Base-by-base conservation (phyloP, 2,113 vertebrate species). In the Oreochromis spilurus region DNA sequence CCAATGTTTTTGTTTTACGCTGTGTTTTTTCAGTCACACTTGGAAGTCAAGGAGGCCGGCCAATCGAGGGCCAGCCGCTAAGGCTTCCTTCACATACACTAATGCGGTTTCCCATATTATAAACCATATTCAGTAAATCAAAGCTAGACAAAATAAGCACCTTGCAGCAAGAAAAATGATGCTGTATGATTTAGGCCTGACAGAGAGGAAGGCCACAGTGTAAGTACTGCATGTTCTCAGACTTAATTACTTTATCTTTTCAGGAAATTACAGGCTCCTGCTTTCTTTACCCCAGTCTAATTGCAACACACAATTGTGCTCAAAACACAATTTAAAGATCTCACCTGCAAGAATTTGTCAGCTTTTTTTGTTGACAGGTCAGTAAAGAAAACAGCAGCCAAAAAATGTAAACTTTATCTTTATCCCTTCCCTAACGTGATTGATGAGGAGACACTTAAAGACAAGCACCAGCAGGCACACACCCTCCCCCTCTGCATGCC, bases 391-490 rank as follows among this genome's bases (percentile, higher is more conserved):
- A 19, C 29, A 65, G 2, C 14, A 82, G 19, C 9, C 12, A 54
- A 19, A 58, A 57, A 52, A 70, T 31, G 31, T 24, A 5, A 60
- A 67, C 79, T 84, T 84, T 48, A 9, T 5, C 17, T n/a, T 24
- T 29, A 60, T 55, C 24, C 16, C 14, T 26, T 9, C 48, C 21
- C 17, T 82, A 82, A 90, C 17, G 26, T 79, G 81, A 92, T 75
- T 84, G 88, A 91, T 84, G 81, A 89, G 62, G 79, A 85, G 34
- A 87, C 81, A 70, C 82, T 54, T 48, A 83, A 67, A 85, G 86
- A 89, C 88, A 83, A 54, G 82, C 90, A 88, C 45, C 57, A 75
- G 84, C 88, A 88, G 50, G 82, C 89, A 92, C 92, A 90, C 89
- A 90, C 90, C 88, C 80, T 89, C 90, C 80, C 80, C 55, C 52